A percentile compares a stretch with the other conserved stretches of the same genome.
Evolutionary conservation across 1,140 invertebrate genomes (phyloP).

Genomic region (Achatina immaculata): DNA sequence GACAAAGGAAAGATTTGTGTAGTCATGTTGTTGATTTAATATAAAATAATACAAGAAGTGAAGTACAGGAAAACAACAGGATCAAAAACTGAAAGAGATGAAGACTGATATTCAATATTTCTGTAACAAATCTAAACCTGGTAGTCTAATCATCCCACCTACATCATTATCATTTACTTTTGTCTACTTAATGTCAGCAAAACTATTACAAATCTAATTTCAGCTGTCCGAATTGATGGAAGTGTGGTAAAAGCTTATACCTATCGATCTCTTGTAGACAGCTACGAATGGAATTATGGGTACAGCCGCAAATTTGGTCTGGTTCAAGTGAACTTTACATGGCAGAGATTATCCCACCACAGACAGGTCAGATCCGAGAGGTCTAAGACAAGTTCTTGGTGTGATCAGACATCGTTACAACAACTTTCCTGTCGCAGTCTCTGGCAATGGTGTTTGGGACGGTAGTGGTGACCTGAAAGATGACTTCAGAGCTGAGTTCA

Average conservation of each 20-base stretch:
- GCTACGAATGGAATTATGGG: slow-evolving; percentile 80
- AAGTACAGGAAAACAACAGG: no score
- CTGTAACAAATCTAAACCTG: no score
- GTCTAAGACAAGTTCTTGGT: slow-evolving; percentile 77
- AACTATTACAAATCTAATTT: slow-evolving; percentile 33
- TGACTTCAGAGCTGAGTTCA: slow-evolving; percentile 46
- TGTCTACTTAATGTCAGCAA: neutral
- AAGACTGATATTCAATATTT: no score
- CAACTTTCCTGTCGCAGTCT: slow-evolving; percentile 76
- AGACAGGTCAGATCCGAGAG: slow-evolving; percentile 53
- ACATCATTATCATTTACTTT: no score
- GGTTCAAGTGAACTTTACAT: slow-evolving; percentile 80
- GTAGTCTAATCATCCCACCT: no score
- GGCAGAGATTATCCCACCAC: neutral
- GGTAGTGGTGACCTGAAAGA: slow-evolving; percentile 43
- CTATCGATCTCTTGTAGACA: slow-evolving; percentile 83
- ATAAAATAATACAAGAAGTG: no score
- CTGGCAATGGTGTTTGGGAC: slow-evolving; percentile 79
- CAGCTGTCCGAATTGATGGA: slow-evolving; percentile 77
- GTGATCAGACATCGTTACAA: slow-evolving; percentile 76
- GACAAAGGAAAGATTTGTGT: no score
- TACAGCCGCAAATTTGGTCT: slow-evolving; percentile 79
- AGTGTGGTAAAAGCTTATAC: slow-evolving; percentile 79
- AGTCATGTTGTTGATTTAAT: no score
- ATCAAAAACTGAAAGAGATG: no score